These are phyloP conservation scores for Chalcosyrphus nemorum DNA, from an alignment of 2,888 invertebrate genomes.

Conservation along the genomic window DNA sequence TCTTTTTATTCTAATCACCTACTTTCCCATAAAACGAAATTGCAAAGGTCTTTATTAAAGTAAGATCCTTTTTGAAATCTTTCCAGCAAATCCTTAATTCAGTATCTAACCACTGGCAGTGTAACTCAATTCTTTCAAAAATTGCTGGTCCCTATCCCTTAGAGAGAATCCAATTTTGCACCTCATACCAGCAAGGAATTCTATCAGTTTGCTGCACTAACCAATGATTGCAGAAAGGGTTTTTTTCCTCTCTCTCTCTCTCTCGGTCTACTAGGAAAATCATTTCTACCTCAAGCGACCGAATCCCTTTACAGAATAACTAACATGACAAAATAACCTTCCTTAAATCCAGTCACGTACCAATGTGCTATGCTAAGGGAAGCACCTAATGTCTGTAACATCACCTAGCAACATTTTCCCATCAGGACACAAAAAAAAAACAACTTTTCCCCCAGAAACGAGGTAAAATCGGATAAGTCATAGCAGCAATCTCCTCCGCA, in stretches of 20 bases:
- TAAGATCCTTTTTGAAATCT: background rate
- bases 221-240: slow-evolving; percentile 20
- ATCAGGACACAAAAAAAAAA: background rate
- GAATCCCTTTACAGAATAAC: slow-evolving; percentile 13
- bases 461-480: slow-evolving; percentile 55
- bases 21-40: background rate
- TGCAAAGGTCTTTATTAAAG: background rate
- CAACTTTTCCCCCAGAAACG: background rate
- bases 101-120: slow-evolving; percentile 1
- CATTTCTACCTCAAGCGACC: background rate
- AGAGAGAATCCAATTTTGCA: slow-evolving; percentile 18
- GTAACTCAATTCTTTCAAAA: background rate
- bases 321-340: slow-evolving; percentile 30
- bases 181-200: background rate
- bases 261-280: too few species aligned
- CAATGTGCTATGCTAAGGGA: slow-evolving; percentile 41
- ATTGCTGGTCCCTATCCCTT: background rate
- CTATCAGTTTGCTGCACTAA: background rate
- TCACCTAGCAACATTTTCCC: slow-evolving; percentile 42
- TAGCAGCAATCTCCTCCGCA: slow-evolving; percentile 35
- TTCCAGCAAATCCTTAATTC: background rate
- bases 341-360: slow-evolving; percentile 56
- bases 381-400: slow-evolving; percentile 52
- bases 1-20: background rate
- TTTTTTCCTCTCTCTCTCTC: slow-evolving; percentile 1